Percentiles rank a stretch among this genome's conserved stretches.
Evolutionary conservation across 2,113 vertebrate genomes (phyloP).

Genomic region (Strix aluco): DNA sequence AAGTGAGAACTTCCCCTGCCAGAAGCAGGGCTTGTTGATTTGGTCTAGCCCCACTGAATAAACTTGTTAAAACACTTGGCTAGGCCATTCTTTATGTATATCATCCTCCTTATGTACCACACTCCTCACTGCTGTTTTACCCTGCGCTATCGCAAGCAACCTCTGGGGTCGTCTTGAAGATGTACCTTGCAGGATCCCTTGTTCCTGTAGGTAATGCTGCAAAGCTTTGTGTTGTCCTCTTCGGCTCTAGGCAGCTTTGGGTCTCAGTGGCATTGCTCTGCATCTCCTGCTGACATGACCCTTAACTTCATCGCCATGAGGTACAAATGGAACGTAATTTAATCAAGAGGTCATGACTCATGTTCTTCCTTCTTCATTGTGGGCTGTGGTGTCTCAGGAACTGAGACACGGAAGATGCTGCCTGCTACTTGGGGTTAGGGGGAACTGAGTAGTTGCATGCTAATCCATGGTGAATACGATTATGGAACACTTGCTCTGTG

Average conservation of each 20-base stretch:
- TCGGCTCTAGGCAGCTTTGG: background rate
- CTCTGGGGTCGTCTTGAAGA: background rate
- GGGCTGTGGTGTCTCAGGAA: background rate
- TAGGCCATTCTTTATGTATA: background rate
- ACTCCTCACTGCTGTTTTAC: background rate
- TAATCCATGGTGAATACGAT: background rate
- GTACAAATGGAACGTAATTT: rapidly evolving
- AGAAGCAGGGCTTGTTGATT: background rate
- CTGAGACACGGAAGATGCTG: background rate
- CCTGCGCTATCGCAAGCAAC: background rate
- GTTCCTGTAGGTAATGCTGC: background rate
- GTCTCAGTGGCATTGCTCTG: background rate
- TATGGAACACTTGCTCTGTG: background rate
- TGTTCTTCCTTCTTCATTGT: background rate
- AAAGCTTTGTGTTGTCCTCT: background rate
- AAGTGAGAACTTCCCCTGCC: background rate
- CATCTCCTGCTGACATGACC: background rate
- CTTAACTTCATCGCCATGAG: background rate
- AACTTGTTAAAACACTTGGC: background rate
- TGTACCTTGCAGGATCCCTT: background rate
- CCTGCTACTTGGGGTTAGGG: background rate
- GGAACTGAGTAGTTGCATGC: rapidly evolving
- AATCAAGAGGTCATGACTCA: background rate
- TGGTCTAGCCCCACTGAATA: background rate
- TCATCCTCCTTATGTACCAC: background rate